Conservation (phyloP, 2,113 vertebrate species). For the Macaca mulatta region DNA sequence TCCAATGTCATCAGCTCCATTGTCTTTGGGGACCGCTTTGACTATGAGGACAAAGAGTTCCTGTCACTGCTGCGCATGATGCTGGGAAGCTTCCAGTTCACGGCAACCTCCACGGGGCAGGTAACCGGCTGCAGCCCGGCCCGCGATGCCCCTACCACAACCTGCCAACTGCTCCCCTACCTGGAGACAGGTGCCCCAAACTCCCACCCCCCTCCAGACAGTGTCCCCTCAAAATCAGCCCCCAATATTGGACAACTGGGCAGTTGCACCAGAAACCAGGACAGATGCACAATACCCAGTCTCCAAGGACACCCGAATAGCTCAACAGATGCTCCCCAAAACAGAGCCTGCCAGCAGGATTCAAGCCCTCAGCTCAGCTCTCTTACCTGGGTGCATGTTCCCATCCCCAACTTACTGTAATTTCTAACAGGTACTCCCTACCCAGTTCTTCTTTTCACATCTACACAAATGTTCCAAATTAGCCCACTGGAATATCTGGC, state of each 20-base stretch:
- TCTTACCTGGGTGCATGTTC: neutral
- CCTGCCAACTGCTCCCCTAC: neutral
- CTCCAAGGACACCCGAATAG: neutral
- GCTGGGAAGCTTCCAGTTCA: no score
- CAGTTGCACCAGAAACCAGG: neutral
- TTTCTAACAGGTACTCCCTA: neutral
- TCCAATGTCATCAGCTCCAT: no score
- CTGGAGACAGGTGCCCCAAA: rapidly evolving
- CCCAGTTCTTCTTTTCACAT: neutral
- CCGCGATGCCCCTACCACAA: rapidly evolving
- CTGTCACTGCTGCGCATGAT: no score
- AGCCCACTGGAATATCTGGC: neutral
- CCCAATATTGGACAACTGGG: neutral
- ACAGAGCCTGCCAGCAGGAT: neutral
- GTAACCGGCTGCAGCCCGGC: slow-evolving; percentile 28
- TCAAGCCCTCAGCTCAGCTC: neutral
- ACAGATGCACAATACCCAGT: neutral
- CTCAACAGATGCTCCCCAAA: neutral
- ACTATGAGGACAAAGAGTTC: no score
- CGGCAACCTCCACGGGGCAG: neutral
- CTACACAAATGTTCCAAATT: neutral
- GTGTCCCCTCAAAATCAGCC: neutral
- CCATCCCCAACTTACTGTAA: neutral
- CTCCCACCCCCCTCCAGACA: neutral
- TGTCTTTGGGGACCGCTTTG: no score